Evolutionary conservation across 2,113 vertebrate genomes (phyloP), one percentile per base, ranked within the genome.

Genomic region (Mirza zaza): DNA sequence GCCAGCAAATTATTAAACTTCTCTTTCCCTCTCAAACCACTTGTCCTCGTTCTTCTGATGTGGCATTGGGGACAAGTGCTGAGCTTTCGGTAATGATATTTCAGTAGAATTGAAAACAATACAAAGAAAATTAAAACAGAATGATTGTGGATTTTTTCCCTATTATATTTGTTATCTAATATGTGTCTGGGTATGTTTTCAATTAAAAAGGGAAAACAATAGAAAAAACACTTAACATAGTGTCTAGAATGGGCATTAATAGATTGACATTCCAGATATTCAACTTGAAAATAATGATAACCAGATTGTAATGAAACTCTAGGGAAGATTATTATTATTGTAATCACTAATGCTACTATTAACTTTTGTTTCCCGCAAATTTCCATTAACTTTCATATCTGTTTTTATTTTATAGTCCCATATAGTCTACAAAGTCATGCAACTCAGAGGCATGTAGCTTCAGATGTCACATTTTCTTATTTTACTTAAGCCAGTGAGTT

Each of bases 231-330:
- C 27, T 90, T 77, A 92, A 4, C 23, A 65, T 55, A 65, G 9
- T 65, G 25, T 52, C 12, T 77, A 88, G n/a, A 83, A 90, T 82
- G 27, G 48, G 63, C 12, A 95, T 97, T 97, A 93, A 36, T 6
- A 0, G 55, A 94, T 95, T 96, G 93, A 42, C 25, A 1, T 82
- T 80, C 29, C 11, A 85, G 61, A 87, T 96, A 81, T 75, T 97
- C 70, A 83, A 81, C 55, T 98, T 52, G 91, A 97, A 98, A 97
- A 97, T 97, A 81, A 97, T 86, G 27, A 94, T 50, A 93, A 92
- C 42, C 96, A 97, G 34, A 80, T 68, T 96, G 96, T 86, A 71
- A 88, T 86, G 9, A 96, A 98, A 87, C 17, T 96, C 87, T 71
- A 84, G 65, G 48, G 96, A 96, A 95, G 32, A 93, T 97, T 95